These are phyloP conservation scores for Zophobas atratus DNA, from an alignment of 1,140 invertebrate species.

Conservation along the genomic window DNA sequence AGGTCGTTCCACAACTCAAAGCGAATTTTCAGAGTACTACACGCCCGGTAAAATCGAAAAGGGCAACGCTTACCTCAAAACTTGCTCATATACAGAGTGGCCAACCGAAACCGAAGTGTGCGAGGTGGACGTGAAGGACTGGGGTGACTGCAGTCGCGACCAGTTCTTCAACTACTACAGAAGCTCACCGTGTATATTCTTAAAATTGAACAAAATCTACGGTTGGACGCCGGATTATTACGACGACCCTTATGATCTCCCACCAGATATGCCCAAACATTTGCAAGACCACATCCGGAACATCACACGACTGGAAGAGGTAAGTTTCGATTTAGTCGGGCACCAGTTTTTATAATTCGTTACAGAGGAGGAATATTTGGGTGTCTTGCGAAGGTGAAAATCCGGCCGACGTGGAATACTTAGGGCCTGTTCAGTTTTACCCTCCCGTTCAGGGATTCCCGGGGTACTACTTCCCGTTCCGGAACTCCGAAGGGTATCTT, in stretches of 20 bases:
- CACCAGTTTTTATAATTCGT: slow-evolving; percentile 39
- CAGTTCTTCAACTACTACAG: slow-evolving; percentile 84
- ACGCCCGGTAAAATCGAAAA: slow-evolving; percentile 72
- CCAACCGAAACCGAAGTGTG: slow-evolving; percentile 74
- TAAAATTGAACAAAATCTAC: slow-evolving; percentile 77
- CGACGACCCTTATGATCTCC: slow-evolving; percentile 61
- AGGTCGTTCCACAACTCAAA: too few species aligned
- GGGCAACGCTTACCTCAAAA: slow-evolving; percentile 71
- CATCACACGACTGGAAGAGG: slow-evolving; percentile 62
- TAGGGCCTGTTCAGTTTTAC: slow-evolving; percentile 84
- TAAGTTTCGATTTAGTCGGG: slow-evolving; percentile 34
- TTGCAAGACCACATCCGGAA: slow-evolving; percentile 76
- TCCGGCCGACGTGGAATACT: slow-evolving; percentile 90
- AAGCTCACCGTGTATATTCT: slow-evolving; percentile 77
- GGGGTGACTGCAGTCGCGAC: slow-evolving; percentile 78
- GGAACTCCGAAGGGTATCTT: slow-evolving; percentile 87
- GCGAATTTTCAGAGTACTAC: slow-evolving; percentile 71
- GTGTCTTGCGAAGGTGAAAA: slow-evolving; percentile 92
- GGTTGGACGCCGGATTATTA: slow-evolving; percentile 66
- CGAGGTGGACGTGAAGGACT: slow-evolving; percentile 75
- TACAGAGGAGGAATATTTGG: slow-evolving; percentile 85
- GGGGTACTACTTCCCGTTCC: slow-evolving; percentile 87
- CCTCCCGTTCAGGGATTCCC: slow-evolving; percentile 81
- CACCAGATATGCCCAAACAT: slow-evolving; percentile 69
- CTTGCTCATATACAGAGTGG: slow-evolving; percentile 73